A percentile compares a stretch with the other conserved stretches of the same genome.
Conservation (phyloP, 1,140 invertebrate species). For the Drosophila azteca region DNA sequence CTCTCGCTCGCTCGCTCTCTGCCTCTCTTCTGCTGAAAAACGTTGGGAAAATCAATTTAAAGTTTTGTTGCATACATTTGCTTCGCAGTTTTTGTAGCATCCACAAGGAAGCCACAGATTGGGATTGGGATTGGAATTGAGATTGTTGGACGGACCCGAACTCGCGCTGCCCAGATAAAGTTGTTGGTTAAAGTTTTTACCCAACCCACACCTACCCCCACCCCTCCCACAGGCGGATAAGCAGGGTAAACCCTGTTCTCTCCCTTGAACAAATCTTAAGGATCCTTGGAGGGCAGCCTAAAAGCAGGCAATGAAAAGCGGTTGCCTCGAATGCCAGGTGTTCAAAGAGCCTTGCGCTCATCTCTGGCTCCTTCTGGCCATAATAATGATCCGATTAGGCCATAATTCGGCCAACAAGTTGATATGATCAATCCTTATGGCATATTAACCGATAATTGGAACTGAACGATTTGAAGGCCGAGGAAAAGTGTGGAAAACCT, state of each 20-base stretch:
- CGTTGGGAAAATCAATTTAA: slow-evolving; percentile 68
- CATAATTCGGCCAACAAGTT: too few relatives aligned
- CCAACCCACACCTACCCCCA: not conserved
- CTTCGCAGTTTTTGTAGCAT: slow-evolving; percentile 54
- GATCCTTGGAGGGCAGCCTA: too few relatives aligned
- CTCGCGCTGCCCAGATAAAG: not conserved
- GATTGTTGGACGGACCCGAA: slow-evolving; percentile 7
- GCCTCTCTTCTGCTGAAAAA: slow-evolving; percentile 2
- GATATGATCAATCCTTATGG: too few relatives aligned
- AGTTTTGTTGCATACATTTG: slow-evolving; percentile 76
- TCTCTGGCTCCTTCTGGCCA: too few relatives aligned
- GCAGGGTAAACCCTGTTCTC: not conserved
- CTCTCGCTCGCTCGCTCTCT: not conserved
- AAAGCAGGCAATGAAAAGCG: too few relatives aligned
- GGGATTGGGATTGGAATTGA: slow-evolving; percentile 9
- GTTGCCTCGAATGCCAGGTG: too few relatives aligned
- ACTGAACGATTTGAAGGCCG: too few relatives aligned
- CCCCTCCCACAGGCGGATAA: too few relatives aligned
- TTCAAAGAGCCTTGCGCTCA: too few relatives aligned
- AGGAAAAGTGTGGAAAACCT: too few relatives aligned
- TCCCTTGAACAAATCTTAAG: not conserved
- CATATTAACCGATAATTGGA: too few relatives aligned
- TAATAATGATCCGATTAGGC: too few relatives aligned
- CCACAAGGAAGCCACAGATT: slow-evolving; percentile 3
- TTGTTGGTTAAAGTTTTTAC: slow-evolving; percentile 7